A percentile compares a stretch with the other conserved stretches of the same genome.
These are phyloP conservation scores for Microchrysa polita DNA, from an alignment of 2,888 invertebrate genomes.

Conservation along the genomic window DNA sequence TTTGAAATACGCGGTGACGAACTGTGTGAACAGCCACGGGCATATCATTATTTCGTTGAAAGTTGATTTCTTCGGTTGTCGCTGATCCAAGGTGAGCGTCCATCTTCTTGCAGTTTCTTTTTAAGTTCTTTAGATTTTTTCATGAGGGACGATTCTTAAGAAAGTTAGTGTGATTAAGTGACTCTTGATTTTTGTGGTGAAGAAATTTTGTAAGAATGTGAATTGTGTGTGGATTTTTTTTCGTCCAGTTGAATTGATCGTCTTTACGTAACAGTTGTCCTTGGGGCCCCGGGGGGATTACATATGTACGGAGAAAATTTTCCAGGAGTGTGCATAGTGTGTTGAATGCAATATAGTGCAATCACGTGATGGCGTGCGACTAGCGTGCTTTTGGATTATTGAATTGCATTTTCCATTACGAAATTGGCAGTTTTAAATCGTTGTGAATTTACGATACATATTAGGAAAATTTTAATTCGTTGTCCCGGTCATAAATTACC, in stretches of 20 bases:
- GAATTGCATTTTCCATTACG: constrained; percentile 13
- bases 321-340: background rate
- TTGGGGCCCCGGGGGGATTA: too few species aligned
- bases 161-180: constrained; percentile 1
- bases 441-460: background rate
- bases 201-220: background rate
- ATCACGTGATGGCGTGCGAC: constrained; percentile 9
- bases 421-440: background rate
- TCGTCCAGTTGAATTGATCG: background rate
- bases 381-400: background rate
- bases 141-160: background rate
- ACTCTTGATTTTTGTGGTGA: background rate
- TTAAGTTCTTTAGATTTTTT: background rate
- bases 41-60: constrained; percentile 65
- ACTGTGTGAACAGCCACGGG: constrained; percentile 44
- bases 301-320: constrained; percentile 13
- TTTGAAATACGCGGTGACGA: constrained; percentile 23
- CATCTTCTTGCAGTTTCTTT: constrained; percentile 40
- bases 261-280: constrained; percentile 32
- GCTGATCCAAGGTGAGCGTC: constrained; percentile 56
- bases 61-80: constrained; percentile 65
- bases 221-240: background rate
- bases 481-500: background rate
- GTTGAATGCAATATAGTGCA: constrained; percentile 6
- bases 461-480: background rate